Conservation (phyloP, 1,140 invertebrate species). For the Pygmarrhopalites habei region DNA sequence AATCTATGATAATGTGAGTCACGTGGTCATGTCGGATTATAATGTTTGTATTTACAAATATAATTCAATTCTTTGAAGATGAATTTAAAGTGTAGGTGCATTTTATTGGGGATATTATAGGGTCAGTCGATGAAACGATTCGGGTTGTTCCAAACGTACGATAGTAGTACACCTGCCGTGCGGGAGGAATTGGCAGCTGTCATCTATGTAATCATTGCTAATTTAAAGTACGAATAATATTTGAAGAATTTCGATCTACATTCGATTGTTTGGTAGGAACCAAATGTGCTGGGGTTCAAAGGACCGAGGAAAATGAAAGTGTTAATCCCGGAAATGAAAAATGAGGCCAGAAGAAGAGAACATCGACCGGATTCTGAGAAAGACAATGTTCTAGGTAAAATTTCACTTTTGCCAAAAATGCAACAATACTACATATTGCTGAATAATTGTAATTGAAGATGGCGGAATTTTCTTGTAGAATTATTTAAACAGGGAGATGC, state of each 20-base stretch:
- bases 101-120: conserved; percentile 91
- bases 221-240: not conserved
- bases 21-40: too few relatives aligned
- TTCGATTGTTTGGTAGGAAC: conserved; percentile 58
- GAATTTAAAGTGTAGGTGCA: conserved; percentile 94
- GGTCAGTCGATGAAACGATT: conserved; percentile 57
- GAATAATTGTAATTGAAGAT: not conserved
- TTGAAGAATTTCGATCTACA: not conserved
- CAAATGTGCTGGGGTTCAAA: conserved; percentile 97
- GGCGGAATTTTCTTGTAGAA: not conserved
- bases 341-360: conserved; percentile 66
- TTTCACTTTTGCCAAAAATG: too few relatives aligned
- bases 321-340: conserved; percentile 88
- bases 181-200: conserved; percentile 86
- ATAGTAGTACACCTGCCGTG: conserved; percentile 45
- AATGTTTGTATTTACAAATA: too few relatives aligned
- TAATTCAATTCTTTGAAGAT: too few relatives aligned
- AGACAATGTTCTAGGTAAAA: conserved; percentile 70
- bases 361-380: conserved; percentile 69
- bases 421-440: not conserved
- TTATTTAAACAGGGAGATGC: conserved; percentile 1
- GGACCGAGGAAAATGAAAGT: conserved; percentile 97
- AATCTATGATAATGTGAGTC: too few relatives aligned
- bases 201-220: conserved; percentile 66
- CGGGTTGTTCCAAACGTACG: conserved; percentile 41